Percentiles rank a stretch among this genome's conserved stretches.
phyloP scores from a whole-genome alignment of 1,140 invertebrate genomes.

The Conus ventricosus region DNA sequence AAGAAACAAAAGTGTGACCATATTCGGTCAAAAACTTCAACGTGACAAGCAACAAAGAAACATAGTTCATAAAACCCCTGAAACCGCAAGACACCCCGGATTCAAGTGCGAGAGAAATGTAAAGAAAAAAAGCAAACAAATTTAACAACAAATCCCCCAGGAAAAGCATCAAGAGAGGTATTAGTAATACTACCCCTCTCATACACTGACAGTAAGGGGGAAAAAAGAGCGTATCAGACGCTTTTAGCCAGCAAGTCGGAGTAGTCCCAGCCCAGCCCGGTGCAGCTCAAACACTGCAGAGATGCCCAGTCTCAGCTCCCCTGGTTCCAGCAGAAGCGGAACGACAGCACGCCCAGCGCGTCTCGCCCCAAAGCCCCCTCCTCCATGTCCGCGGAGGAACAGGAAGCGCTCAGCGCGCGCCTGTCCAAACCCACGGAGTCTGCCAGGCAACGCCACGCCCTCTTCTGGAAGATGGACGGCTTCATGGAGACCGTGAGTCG shows the following conservation, averaged over 20 bases:
- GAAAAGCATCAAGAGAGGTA: neutral
- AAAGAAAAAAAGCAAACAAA: too few relatives aligned
- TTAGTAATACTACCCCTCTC: neutral
- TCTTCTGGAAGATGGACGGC: conserved; percentile 61
- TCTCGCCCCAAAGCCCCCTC: conserved; percentile 7
- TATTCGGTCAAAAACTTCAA: too few relatives aligned
- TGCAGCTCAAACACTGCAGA: neutral
- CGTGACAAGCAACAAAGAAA: too few relatives aligned
- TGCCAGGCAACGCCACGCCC: conserved; percentile 52
- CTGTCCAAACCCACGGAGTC: conserved; percentile 56
- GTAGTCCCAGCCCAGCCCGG: neutral
- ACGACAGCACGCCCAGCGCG: conserved; percentile 20
- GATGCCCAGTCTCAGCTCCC: conserved; percentile 30
- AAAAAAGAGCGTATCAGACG: neutral
- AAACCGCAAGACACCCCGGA: too few relatives aligned
- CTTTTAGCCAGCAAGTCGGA: neutral
- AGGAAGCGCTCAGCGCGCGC: conserved; percentile 55
- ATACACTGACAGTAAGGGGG: neutral
- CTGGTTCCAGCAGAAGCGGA: conserved; percentile 43
- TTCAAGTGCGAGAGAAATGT: too few relatives aligned
- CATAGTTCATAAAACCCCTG: too few relatives aligned
- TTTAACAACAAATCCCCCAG: neutral
- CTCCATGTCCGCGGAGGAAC: conserved; percentile 55
- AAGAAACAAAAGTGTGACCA: too few relatives aligned
- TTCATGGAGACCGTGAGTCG: conserved; percentile 54